Evolutionary conservation across 2,113 vertebrate genomes (phyloP).

Genomic region (Hippocampus comes): DNA sequence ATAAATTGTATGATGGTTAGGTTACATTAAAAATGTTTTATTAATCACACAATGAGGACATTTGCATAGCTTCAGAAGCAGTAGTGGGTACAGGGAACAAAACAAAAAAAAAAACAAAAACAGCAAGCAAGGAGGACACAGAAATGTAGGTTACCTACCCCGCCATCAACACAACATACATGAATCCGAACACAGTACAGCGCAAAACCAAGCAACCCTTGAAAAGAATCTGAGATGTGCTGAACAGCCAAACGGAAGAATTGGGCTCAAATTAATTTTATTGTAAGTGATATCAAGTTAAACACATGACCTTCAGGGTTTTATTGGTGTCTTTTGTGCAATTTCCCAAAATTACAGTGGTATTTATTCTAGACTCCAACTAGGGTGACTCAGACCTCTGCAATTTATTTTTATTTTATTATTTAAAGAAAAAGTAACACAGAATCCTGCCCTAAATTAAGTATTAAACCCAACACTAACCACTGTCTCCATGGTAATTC

Average conservation of each 20-base stretch:
- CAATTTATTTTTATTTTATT: background rate
- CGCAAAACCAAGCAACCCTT: background rate
- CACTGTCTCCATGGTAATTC: conserved; percentile 63
- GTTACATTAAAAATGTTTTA: too few species aligned
- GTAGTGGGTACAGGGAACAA: too few species aligned
- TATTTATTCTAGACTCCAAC: background rate
- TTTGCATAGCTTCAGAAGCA: too few species aligned
- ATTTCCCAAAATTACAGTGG: conserved; percentile 9
- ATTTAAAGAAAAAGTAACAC: conserved; percentile 1
- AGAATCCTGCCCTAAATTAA: conserved; percentile 19
- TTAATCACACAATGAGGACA: too few species aligned
- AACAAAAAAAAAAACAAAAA: too few species aligned
- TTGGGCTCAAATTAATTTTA: background rate
- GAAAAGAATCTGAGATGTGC: background rate
- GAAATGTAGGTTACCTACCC: too few species aligned
- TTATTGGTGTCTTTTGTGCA: background rate
- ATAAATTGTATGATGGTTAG: background rate
- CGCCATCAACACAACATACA: too few species aligned
- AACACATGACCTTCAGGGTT: background rate
- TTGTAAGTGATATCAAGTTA: background rate
- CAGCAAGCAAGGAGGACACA: too few species aligned
- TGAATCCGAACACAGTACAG: too few species aligned
- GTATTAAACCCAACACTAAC: conserved; percentile 16
- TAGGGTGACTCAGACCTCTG: conserved; percentile 2
- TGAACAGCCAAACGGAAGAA: background rate